These are phyloP conservation scores for Trissolcus brochymenae DNA, from an alignment of 2,888 invertebrate genomes.

Conservation along the genomic window DNA sequence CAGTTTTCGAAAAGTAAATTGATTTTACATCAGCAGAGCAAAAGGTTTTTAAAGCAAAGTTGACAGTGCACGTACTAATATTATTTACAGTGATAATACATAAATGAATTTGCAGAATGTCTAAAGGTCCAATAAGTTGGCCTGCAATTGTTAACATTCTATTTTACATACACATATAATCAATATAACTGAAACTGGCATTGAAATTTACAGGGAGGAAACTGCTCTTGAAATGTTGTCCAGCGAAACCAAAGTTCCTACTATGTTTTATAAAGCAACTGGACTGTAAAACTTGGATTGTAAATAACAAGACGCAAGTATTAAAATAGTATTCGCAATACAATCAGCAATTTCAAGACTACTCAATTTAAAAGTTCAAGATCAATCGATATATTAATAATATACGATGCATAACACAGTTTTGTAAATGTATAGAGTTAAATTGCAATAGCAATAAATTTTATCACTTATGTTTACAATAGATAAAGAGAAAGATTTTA, in stretches of 20 bases:
- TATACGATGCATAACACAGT: conserved; percentile 48
- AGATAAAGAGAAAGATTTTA: conserved; percentile 51
- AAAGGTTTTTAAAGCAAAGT: not conserved
- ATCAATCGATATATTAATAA: conserved; percentile 53
- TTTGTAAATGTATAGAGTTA: conserved; percentile 51
- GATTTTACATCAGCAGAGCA: conserved; percentile 30
- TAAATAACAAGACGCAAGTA: conserved; percentile 72
- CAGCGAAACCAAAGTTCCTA: conserved; percentile 82
- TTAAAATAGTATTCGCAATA: conserved; percentile 73
- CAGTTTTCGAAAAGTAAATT: conserved; percentile 68
- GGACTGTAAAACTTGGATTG: conserved; percentile 74
- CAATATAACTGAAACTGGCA: conserved; percentile 38
- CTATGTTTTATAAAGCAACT: conserved; percentile 77
- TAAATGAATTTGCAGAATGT: conserved; percentile 1
- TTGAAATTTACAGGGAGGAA: conserved; percentile 65
- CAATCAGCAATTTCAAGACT: conserved; percentile 72
- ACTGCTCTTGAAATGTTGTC: conserved; percentile 76
- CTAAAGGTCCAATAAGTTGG: conserved; percentile 8
- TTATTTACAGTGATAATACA: not conserved
- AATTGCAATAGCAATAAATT: conserved; percentile 56
- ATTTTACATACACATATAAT: conserved; percentile 21
- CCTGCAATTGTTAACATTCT: not conserved
- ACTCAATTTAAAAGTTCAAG: conserved; percentile 56
- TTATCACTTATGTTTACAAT: conserved; percentile 52
- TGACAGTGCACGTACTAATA: not conserved